Percentiles rank a stretch among this genome's conserved stretches.
These are phyloP conservation scores for Lytechinus variegatus DNA, from an alignment of 35 echinoderm and acorn worm species.

Conservation along the genomic window DNA sequence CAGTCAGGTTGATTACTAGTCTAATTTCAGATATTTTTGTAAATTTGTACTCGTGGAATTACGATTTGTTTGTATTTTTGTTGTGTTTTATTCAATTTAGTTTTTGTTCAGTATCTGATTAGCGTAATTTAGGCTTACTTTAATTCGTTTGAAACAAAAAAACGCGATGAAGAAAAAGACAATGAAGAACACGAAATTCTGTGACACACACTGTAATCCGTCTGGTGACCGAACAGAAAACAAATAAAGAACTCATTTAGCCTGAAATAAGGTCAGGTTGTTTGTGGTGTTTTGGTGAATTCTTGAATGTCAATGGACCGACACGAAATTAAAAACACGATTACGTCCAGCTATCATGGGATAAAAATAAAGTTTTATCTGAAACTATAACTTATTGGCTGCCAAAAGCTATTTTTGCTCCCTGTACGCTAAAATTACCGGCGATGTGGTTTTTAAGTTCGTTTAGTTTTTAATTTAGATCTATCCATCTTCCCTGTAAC, in stretches of 20 bases:
- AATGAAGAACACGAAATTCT: too few relatives aligned
- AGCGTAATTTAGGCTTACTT: too few relatives aligned
- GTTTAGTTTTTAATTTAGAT: neutral
- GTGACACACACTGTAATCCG: too few relatives aligned
- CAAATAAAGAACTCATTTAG: neutral
- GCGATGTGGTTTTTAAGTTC: neutral
- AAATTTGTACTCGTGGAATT: too few relatives aligned
- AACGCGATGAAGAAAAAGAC: too few relatives aligned
- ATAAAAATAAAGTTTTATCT: neutral
- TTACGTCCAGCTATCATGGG: neutral
- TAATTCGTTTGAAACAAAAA: too few relatives aligned
- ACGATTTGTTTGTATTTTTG: too few relatives aligned
- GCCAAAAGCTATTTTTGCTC: neutral
- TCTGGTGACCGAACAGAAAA: neutral
- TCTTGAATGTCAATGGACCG: constrained; percentile 9
- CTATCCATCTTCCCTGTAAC: neutral
- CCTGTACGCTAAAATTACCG: neutral
- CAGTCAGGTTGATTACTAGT: neutral
- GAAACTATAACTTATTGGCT: neutral
- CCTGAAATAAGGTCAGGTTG: neutral
- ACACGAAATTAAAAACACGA: constrained; percentile 12
- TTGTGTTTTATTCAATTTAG: too few relatives aligned
- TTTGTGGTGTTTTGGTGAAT: constrained; percentile 7
- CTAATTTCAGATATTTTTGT: neutral
- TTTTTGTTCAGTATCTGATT: too few relatives aligned